These are phyloP conservation scores for Pica pica DNA, from an alignment of 2,113 vertebrate species.

Conservation along the genomic window DNA sequence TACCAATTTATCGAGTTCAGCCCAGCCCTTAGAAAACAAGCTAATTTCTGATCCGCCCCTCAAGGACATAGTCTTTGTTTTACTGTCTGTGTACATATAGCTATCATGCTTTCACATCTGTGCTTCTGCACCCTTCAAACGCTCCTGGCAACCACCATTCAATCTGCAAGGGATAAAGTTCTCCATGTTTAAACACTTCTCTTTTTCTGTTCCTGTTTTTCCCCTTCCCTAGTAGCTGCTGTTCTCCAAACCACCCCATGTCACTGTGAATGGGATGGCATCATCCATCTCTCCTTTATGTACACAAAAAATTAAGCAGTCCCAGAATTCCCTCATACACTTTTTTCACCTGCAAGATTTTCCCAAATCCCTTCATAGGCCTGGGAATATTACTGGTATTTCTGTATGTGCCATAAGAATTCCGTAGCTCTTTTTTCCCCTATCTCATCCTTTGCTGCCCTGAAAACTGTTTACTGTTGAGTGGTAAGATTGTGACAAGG, in stretches of 20 bases:
- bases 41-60: neutral
- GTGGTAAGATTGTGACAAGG: constrained; percentile 11
- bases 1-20: neutral
- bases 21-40: neutral
- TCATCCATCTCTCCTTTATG: neutral
- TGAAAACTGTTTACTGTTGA: neutral
- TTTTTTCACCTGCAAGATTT: neutral
- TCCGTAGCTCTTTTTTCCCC: neutral
- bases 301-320: neutral
- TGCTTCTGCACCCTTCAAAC: neutral
- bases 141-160: neutral
- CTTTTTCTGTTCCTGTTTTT: neutral
- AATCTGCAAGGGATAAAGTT: neutral
- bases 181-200: neutral
- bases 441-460: neutral
- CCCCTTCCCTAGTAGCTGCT: neutral
- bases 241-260: neutral
- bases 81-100: neutral
- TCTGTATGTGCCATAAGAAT: neutral
- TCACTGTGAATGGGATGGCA: neutral
- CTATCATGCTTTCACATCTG: neutral
- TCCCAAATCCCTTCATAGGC: neutral
- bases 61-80: neutral
- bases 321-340: neutral
- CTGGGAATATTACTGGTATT: neutral